Evolutionary conservation across 1,140 invertebrate species (phyloP).

Genomic region (Ceratoteleas bidentatus): DNA sequence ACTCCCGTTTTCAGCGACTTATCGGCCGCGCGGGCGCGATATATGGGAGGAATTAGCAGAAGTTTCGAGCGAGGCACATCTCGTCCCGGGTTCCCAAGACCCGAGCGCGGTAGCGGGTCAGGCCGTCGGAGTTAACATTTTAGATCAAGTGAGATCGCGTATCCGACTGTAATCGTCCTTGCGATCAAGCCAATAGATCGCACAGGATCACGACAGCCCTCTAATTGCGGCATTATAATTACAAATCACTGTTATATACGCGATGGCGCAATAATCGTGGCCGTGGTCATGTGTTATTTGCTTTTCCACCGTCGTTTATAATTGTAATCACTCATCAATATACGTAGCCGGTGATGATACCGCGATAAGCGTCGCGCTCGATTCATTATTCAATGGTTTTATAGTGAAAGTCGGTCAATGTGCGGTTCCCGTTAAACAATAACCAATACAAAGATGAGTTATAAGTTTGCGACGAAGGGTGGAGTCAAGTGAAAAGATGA

Average conservation of each 20-base stretch:
- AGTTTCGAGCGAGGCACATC: conserved; percentile 52
- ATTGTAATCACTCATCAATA: conserved; percentile 60
- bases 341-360: conserved; percentile 42
- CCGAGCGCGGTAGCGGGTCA: conserved; percentile 69
- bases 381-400: conserved; percentile 54
- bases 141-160: conserved; percentile 75
- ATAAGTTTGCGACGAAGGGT: too few relatives aligned
- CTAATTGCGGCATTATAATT: conserved; percentile 81
- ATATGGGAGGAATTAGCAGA: conserved; percentile 58
- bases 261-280: conserved; percentile 73
- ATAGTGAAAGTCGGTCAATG: conserved; percentile 21
- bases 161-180: conserved; percentile 76
- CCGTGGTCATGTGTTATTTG: conserved; percentile 71
- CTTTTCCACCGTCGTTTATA: conserved; percentile 65
- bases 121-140: conserved; percentile 75
- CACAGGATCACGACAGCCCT: conserved; percentile 77
- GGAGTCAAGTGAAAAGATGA: too few relatives aligned
- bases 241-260: conserved; percentile 75
- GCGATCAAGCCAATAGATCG: conserved; percentile 75
- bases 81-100: conserved; percentile 76
- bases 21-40: conserved; percentile 35
- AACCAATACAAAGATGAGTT: neutral
- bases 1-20: conserved; percentile 30
- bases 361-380: conserved; percentile 19
- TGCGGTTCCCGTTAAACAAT: conserved; percentile 4